Conservation (phyloP, 2,113 vertebrate genomes). For the Melanerpes formicivorus region DNA sequence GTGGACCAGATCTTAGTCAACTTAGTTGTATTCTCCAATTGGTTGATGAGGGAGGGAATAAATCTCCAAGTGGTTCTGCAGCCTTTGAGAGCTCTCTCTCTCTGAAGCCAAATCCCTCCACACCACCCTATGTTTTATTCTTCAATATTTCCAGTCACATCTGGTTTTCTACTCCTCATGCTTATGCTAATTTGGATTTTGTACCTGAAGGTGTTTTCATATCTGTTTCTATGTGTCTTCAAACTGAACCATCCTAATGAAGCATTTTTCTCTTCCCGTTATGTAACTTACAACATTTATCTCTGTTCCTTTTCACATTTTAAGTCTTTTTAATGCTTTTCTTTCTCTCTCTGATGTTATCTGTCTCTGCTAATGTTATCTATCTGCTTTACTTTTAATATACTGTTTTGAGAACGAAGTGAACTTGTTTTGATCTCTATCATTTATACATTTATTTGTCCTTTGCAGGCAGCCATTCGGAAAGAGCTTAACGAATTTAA, state of each 20-base stretch:
- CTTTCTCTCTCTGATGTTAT: not conserved
- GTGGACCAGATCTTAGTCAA: not conserved
- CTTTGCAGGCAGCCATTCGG: constrained; percentile 92
- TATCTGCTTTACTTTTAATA: not conserved
- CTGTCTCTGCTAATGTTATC: not conserved
- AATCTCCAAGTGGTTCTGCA: not conserved
- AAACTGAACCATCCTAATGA: not conserved
- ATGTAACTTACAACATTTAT: not conserved
- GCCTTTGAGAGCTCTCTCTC: too few relatives aligned
- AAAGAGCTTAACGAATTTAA: constrained; percentile 99
- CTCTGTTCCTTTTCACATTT: not conserved
- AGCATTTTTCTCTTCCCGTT: not conserved
- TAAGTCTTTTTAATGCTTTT: not conserved
- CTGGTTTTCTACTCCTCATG: not conserved
- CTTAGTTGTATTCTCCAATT: not conserved
- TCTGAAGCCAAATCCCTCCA: too few relatives aligned
- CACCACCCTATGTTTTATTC: too few relatives aligned
- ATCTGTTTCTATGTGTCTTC: not conserved
- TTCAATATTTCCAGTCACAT: too few relatives aligned
- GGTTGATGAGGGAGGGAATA: not conserved
- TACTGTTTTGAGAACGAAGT: not conserved
- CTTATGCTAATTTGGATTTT: not conserved
- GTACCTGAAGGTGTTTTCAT: not conserved
- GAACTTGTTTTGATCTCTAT: not conserved
- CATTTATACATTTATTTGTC: constrained; percentile 44